Evolutionary conservation across 2,797 vertebrate species (phyloP).

Genomic region (Hirundo rustica): DNA sequence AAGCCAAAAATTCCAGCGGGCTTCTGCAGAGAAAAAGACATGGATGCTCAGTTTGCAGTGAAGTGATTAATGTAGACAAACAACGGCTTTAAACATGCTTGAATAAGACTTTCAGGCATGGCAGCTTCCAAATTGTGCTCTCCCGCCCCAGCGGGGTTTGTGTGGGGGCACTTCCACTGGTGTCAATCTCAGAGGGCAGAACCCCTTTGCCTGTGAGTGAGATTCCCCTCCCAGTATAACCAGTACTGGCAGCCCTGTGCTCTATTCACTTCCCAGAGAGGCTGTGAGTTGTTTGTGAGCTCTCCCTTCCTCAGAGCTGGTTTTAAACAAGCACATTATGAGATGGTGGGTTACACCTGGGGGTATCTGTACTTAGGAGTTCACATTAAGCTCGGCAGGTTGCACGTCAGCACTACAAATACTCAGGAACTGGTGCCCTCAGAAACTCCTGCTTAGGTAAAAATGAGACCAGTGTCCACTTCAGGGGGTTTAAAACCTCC

Average conservation of each 20-base stretch:
- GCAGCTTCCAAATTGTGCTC: neutral
- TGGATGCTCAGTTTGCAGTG: slow-evolving; percentile 53
- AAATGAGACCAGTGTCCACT: neutral
- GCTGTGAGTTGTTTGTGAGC: neutral
- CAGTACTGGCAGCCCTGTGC: neutral
- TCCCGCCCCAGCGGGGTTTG: neutral
- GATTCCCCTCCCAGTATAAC: neutral
- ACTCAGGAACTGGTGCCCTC: neutral
- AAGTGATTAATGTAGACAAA: slow-evolving; percentile 54
- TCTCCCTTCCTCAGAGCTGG: neutral
- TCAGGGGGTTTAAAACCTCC: neutral
- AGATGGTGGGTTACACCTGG: neutral
- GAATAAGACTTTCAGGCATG: neutral
- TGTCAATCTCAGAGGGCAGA: neutral
- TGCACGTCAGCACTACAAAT: neutral
- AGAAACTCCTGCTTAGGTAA: neutral
- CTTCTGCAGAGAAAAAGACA: slow-evolving; percentile 77
- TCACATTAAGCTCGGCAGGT: neutral
- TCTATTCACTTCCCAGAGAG: neutral
- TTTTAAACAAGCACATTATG: neutral
- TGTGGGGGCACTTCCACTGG: neutral
- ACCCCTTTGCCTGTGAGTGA: neutral
- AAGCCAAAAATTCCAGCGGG: slow-evolving; percentile 88
- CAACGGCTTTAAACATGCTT: slow-evolving; percentile 17
- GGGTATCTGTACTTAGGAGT: neutral